Evolutionary conservation across 2,888 invertebrate genomes (phyloP).

Genomic region (Euphydryas editha): DNA sequence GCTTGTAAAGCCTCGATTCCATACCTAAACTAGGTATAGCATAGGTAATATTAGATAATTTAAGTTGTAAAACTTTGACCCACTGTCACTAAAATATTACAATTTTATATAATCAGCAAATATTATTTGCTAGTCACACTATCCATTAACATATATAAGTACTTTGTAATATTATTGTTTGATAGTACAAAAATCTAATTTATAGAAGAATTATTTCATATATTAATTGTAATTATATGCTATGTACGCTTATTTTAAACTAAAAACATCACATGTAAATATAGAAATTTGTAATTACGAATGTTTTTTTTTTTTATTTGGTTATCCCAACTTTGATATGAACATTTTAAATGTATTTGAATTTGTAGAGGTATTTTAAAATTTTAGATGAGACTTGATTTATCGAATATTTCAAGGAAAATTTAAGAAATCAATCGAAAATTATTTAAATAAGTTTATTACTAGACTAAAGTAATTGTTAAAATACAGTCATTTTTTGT

Average conservation of each 20-base stretch:
- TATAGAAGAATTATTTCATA: conserved; percentile 80
- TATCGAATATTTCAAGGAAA: background rate
- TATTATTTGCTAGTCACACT: conserved; percentile 81
- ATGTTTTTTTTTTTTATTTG: conserved; percentile 63
- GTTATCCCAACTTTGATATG: background rate
- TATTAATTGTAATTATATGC: conserved; percentile 82
- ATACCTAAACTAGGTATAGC: conserved; percentile 67
- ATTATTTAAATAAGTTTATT: conserved; percentile 23
- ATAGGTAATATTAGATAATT: conserved; percentile 63
- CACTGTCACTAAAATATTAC: conserved; percentile 74
- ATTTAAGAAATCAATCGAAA: conserved; percentile 4
- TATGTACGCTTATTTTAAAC: conserved; percentile 84
- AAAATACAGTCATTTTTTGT: conserved; percentile 91
- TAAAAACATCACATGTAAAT: conserved; percentile 83
- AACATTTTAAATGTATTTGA: background rate
- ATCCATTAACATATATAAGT: conserved; percentile 77
- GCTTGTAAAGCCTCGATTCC: conserved; percentile 62
- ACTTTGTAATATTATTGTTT: conserved; percentile 80
- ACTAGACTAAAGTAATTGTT: conserved; percentile 44
- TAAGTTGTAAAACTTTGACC: conserved; percentile 65
- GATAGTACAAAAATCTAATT: conserved; percentile 84
- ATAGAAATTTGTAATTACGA: conserved; percentile 78
- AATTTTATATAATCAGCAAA: conserved; percentile 74
- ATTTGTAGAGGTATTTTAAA: background rate
- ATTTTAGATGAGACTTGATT: too few relatives aligned